phyloP scores from a whole-genome alignment of 1,140 invertebrate species.

The Portunus trituberculatus region DNA sequence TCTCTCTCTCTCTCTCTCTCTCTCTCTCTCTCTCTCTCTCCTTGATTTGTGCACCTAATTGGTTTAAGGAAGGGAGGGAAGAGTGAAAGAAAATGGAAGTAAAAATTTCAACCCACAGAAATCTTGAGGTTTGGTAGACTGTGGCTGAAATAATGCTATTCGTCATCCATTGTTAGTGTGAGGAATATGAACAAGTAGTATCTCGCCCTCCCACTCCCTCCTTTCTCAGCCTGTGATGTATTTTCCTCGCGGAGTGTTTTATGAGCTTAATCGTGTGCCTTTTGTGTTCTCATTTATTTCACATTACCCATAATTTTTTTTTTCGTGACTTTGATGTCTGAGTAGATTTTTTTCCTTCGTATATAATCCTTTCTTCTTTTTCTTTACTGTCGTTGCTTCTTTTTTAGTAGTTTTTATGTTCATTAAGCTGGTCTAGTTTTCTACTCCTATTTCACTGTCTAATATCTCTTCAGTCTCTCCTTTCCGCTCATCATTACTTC shows the following conservation, averaged over 20 bases:
- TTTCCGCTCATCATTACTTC: too few relatives aligned
- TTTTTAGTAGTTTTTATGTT: neutral
- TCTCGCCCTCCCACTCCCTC: neutral
- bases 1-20: slow-evolving; percentile 20
- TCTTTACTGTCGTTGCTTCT: neutral
- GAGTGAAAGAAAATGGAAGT: too few relatives aligned
- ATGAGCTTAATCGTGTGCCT: too few relatives aligned
- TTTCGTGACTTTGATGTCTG: too few relatives aligned
- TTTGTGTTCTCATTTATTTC: too few relatives aligned
- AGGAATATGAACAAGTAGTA: neutral
- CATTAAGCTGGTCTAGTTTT: too few relatives aligned
- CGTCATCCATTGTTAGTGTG: neutral
- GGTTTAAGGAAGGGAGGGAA: too few relatives aligned
- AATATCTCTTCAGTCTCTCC: too few relatives aligned
- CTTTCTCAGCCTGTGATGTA: neutral
- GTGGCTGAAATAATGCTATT: neutral
- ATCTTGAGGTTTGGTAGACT: neutral
- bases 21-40: neutral
- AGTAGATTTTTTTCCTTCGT: too few relatives aligned
- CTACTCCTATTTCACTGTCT: too few relatives aligned
- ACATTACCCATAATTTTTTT: too few relatives aligned
- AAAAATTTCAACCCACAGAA: too few relatives aligned
- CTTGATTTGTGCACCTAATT: neutral
- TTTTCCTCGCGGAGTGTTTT: neutral
- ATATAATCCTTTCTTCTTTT: neutral